Evolutionary conservation across 2,888 invertebrate genomes (phyloP).

Genomic region (Caenorhabditis japonica): DNA sequence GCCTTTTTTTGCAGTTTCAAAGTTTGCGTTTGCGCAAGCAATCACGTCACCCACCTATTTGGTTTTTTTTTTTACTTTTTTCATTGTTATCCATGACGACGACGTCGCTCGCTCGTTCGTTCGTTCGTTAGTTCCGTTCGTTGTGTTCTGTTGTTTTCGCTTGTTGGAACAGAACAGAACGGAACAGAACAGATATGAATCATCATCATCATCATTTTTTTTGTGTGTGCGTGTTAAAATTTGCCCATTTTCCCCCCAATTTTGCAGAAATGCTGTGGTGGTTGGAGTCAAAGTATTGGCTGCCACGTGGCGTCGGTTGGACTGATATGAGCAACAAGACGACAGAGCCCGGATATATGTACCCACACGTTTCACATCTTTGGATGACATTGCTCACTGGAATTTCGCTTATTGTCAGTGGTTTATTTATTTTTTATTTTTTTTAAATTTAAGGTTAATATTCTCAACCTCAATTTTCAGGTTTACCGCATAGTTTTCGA

Average conservation of each 20-base stretch:
- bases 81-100: constrained; percentile 16
- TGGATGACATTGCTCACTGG: constrained; percentile 62
- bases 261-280: constrained; percentile 46
- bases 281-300: constrained; percentile 72
- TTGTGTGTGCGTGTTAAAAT: no score
- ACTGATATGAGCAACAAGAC: constrained; percentile 62
- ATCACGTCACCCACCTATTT: no score
- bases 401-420: constrained; percentile 54
- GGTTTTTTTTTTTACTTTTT: no score
- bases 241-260: constrained; percentile 2
- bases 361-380: constrained; percentile 66
- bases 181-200: constrained; percentile 24
- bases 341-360: constrained; percentile 44
- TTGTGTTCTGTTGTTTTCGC: constrained; percentile 26
- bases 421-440: not conserved
- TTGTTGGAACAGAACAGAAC: no score
- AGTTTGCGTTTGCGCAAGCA: no score
- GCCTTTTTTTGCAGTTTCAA: constrained; percentile 37
- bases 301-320: constrained; percentile 73
- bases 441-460: not conserved
- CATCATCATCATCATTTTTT: constrained; percentile 4
- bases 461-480: constrained; percentile 17
- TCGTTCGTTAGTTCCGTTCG: constrained; percentile 8
- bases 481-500: constrained; percentile 52
- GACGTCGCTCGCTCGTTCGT: constrained; percentile 9